phyloP scores from a whole-genome alignment of 2,888 invertebrate genomes.

The Tachina grossa region DNA sequence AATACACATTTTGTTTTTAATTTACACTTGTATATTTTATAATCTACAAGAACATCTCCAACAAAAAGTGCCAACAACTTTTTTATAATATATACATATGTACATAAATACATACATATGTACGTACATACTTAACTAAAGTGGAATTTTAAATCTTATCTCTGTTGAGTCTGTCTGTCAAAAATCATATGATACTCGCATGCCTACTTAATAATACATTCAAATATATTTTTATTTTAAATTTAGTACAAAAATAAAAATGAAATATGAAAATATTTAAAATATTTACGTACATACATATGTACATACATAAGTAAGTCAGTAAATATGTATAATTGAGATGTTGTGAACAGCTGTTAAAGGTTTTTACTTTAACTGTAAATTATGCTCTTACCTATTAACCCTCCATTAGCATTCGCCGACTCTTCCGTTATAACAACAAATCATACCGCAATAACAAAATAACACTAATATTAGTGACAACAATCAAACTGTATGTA shows the following conservation, averaged over 20 bases:
- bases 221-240: too few species aligned
- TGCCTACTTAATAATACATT: too few species aligned
- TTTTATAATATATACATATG: conserved; percentile 19
- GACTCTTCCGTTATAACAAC: conserved; percentile 18
- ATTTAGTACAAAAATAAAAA: too few species aligned
- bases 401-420: background rate
- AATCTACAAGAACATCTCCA: conserved; percentile 51
- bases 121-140: background rate
- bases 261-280: too few species aligned
- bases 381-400: background rate
- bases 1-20: conserved; percentile 5
- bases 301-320: background rate
- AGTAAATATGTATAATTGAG: too few species aligned
- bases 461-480: conserved; percentile 12
- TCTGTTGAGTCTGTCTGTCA: background rate
- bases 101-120: background rate
- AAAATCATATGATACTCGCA: conserved; percentile 14
- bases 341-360: background rate
- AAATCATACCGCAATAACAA: conserved; percentile 29
- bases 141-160: conserved; percentile 23
- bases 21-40: conserved; percentile 5
- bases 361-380: conserved; percentile 2
- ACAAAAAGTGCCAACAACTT: conserved; percentile 40
- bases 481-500: conserved; percentile 31
- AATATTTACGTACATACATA: background rate